A percentile compares a stretch with the other conserved stretches of the same genome.
phyloP scores from a whole-genome alignment of 2,113 vertebrate species.

The Poeciliopsis retropinna region DNA sequence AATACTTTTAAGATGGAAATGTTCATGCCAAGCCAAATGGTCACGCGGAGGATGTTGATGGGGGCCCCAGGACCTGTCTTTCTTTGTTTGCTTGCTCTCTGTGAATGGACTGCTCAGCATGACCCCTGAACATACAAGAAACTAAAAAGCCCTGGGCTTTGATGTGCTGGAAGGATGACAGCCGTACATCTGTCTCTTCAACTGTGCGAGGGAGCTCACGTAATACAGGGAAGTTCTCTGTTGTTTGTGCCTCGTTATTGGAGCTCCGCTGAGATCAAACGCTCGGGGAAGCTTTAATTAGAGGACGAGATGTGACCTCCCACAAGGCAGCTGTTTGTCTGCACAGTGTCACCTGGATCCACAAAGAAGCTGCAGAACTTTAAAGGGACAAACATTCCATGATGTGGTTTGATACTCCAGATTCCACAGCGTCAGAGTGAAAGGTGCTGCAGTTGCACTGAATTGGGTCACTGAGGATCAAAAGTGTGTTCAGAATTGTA shows the following conservation, averaged over 20 bases:
- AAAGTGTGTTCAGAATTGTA: neutral
- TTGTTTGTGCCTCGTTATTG: slow-evolving; percentile 63
- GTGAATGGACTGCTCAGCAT: slow-evolving; percentile 23
- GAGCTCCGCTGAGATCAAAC: slow-evolving; percentile 73
- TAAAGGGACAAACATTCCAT: slow-evolving; percentile 17
- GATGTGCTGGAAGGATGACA: slow-evolving; percentile 64
- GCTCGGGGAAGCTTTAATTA: slow-evolving; percentile 69
- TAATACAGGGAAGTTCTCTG: slow-evolving; percentile 55
- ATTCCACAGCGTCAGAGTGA: slow-evolving; percentile 15
- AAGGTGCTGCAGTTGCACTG: neutral
- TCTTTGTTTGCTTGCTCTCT: slow-evolving; percentile 2
- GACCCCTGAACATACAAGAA: slow-evolving; percentile 41
- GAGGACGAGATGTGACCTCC: slow-evolving; percentile 61
- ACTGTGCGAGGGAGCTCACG: slow-evolving; percentile 30
- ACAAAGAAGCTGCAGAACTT: slow-evolving; percentile 26
- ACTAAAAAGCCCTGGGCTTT: slow-evolving; percentile 57
- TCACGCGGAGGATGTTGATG: slow-evolving; percentile 35
- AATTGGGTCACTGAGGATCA: neutral
- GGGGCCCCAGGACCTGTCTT: slow-evolving; percentile 15
- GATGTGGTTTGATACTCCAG: neutral
- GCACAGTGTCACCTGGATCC: slow-evolving; percentile 54
- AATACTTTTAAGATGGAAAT: neutral
- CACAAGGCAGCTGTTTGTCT: slow-evolving; percentile 55
- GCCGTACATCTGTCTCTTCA: slow-evolving; percentile 59
- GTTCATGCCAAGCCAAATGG: slow-evolving; percentile 1